Evolutionary conservation across 2,888 invertebrate species (phyloP).

Genomic region (Microchrysa polita): DNA sequence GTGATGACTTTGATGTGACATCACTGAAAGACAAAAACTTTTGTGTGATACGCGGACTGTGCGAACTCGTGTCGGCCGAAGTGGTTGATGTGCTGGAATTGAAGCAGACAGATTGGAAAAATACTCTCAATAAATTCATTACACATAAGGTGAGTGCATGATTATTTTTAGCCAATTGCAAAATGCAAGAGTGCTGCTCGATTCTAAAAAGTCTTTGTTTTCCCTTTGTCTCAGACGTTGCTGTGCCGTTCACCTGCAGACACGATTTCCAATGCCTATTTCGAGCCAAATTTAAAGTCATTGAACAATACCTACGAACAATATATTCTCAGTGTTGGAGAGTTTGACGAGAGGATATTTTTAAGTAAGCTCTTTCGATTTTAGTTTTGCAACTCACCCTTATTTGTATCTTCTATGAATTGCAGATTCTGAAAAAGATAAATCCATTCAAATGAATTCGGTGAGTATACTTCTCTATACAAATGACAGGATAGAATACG

Average conservation of each 20-base stretch:
- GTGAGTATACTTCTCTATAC: conserved; percentile 45
- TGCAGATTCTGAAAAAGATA: conserved; percentile 47
- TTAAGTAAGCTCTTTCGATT: conserved; percentile 77
- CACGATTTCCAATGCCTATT: conserved; percentile 79
- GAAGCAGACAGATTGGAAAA: conserved; percentile 87
- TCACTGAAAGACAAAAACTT: conserved; percentile 22
- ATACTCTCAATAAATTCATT: conserved; percentile 73
- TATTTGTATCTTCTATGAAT: not conserved
- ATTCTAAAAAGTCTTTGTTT: not conserved
- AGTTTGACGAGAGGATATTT: conserved; percentile 97
- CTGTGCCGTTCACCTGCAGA: conserved; percentile 80
- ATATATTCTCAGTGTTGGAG: conserved; percentile 88
- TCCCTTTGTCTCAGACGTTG: conserved; percentile 70
- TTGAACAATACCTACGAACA: conserved; percentile 90
- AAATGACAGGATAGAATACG: no score
- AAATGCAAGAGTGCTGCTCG: not conserved
- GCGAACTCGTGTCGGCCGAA: conserved; percentile 68
- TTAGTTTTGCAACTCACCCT: no score
- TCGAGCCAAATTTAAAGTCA: conserved; percentile 86
- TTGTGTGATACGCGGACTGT: conserved; percentile 64
- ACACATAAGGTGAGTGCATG: conserved; percentile 57
- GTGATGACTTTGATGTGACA: conserved; percentile 64
- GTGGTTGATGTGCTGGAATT: conserved; percentile 90
- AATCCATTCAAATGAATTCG: conserved; percentile 51
- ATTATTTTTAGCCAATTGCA: not conserved